These are phyloP conservation scores for Schizothorax lantsangensis DNA, from an alignment of 2,797 vertebrate genomes.

Conservation along the genomic window DNA sequence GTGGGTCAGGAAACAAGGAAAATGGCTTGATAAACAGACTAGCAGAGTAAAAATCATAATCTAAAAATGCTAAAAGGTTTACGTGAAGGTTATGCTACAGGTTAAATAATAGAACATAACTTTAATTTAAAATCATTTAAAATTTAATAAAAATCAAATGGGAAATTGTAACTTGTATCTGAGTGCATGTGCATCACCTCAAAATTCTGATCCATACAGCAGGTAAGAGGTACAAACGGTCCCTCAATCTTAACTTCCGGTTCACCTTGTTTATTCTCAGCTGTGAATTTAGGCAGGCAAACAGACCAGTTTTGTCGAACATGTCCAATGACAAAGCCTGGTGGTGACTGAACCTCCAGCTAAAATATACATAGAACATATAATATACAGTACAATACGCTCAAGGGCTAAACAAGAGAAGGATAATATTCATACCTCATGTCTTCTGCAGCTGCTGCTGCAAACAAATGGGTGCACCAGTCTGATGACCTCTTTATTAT, in stretches of 20 bases:
- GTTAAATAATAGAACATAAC: not conserved
- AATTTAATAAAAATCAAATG: not conserved
- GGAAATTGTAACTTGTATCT: not conserved
- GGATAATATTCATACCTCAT: not conserved
- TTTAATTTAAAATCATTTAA: not conserved
- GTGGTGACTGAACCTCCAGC: conserved; percentile 19
- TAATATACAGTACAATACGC: not conserved
- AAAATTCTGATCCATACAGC: not conserved
- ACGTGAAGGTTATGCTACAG: not conserved
- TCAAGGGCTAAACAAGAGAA: not conserved
- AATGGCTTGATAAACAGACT: not conserved
- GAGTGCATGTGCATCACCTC: not conserved
- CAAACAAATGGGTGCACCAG: conserved; percentile 4
- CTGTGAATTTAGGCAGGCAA: not conserved
- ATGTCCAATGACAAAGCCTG: not conserved
- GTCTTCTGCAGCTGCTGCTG: not conserved
- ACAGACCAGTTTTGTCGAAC: not conserved
- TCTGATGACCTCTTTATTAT: conserved; percentile 21
- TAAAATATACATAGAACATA: not conserved
- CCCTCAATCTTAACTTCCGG: not conserved
- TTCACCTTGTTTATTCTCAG: not conserved
- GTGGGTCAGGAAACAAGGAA: not conserved
- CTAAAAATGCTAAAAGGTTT: not conserved
- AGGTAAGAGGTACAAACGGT: not conserved
- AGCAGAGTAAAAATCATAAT: not conserved